phyloP scores from a whole-genome alignment of 2,888 invertebrate genomes.

The Melinopterus prodromus region DNA sequence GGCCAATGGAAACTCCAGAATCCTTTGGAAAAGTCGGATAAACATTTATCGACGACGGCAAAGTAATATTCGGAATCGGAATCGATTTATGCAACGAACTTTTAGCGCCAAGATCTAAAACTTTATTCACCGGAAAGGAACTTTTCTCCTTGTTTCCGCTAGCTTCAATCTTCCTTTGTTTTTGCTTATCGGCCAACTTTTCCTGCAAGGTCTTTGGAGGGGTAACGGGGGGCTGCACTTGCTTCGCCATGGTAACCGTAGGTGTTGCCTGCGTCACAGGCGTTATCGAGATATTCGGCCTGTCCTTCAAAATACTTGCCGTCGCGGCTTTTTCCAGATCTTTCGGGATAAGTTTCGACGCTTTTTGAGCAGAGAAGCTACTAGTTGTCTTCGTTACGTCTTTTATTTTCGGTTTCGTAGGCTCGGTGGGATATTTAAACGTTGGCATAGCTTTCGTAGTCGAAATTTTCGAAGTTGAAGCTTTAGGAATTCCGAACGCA shows the following conservation, averaged over 20 bases:
- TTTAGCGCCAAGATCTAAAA: conserved; percentile 32
- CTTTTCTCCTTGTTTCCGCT: conserved; percentile 29
- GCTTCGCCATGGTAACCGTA: conserved; percentile 36
- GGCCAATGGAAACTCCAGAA: conserved; percentile 56
- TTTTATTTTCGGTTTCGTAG: conserved; percentile 41
- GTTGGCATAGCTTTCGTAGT: conserved; percentile 26
- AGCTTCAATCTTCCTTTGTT: conserved; percentile 54
- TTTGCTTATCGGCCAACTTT: conserved; percentile 72
- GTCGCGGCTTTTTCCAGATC: conserved; percentile 36
- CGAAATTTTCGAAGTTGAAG: conserved; percentile 11
- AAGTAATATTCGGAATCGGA: conserved; percentile 40
- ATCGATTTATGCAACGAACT: conserved; percentile 34
- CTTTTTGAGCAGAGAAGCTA: conserved; percentile 21
- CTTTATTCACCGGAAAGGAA: conserved; percentile 24
- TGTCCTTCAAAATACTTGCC: conserved; percentile 55
- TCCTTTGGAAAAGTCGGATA: conserved; percentile 53
- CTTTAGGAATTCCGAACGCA: conserved; percentile 27
- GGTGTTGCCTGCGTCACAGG: conserved; percentile 50
- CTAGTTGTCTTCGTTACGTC: conserved; percentile 39
- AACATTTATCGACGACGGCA: conserved; percentile 48
- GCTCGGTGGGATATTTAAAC: conserved; percentile 42
- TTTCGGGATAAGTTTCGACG: conserved; percentile 22
- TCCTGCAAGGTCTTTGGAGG: conserved; percentile 72
- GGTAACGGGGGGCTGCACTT: conserved; percentile 42
- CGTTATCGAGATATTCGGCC: conserved; percentile 63